Evolutionary conservation across 2,797 vertebrate genomes (phyloP), one percentile per base, ranked within the genome.

Genomic region (Centroberyx gerrardi): DNA sequence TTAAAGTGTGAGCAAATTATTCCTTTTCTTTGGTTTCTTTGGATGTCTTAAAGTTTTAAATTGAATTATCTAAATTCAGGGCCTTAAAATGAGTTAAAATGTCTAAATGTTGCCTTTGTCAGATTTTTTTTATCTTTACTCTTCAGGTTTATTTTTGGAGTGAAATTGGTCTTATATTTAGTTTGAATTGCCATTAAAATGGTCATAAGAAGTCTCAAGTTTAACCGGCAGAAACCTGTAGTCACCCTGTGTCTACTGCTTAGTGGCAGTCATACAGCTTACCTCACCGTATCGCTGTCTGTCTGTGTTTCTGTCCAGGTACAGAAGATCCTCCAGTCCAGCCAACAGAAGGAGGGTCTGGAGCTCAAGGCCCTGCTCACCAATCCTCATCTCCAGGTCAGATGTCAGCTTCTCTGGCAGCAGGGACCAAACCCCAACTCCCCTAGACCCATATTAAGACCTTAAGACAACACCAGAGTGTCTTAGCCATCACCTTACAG

Each of bases 311-410:
- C n/a, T 80, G 8, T 78, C 46, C 90, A 99, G 98, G 98, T 99
- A 22, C 97, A 97, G 84, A 95, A 81, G 89, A 94, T 97, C 87
- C 93, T 99, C 81, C 96, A 96, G 90, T 94, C 96, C 76, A 94
- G 94, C 83, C 95, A 96, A 67, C 95, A 97, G 64, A 97, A 96
- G 77, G 98, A 98, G 89, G 96, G 96, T 59, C 89, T 96, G 86
- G 98, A 99, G 86, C 96, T 99, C 84, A 94, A 88, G 83, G 90
- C 94, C 78, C 95, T 99, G 86, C 94, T 99, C 88, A 97, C 93
- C 91, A 94, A 96, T 28, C 96, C 97, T 76, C 97, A 98, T 80
- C 91, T 99, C 78, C 96, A 98, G 96, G 98, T 99, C 95, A 92
- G 93, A 82, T 68, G 64, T 80, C 82, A 61, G 18, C 29, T 48